phyloP scores from a whole-genome alignment of 2,888 invertebrate species.

The Smittia sp. region DNA sequence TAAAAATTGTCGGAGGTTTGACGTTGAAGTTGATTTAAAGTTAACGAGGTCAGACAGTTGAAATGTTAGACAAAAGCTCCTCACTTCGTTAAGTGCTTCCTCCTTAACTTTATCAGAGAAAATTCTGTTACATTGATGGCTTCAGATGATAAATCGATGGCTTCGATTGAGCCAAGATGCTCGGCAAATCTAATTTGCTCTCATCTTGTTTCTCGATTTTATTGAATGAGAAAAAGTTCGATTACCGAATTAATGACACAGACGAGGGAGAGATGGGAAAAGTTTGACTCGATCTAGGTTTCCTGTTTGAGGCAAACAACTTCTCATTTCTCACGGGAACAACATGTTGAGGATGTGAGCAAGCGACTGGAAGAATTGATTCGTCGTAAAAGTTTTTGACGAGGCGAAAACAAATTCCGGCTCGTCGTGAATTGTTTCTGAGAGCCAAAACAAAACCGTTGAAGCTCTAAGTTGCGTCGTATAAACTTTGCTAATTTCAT shows the following conservation, averaged over 20 bases:
- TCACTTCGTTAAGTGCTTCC: not conserved
- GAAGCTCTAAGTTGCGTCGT: too few species aligned
- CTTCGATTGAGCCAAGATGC: not conserved
- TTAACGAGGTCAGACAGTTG: not conserved
- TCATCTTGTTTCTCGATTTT: not conserved
- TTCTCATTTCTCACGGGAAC: not conserved
- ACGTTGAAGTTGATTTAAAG: too few species aligned
- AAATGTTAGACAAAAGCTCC: not conserved
- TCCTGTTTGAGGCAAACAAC: not conserved
- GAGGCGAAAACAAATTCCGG: too few species aligned
- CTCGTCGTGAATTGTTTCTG: too few species aligned
- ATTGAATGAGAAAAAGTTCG: not conserved
- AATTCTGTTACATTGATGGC: not conserved
- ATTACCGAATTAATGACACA: not conserved
- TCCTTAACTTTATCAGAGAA: not conserved
- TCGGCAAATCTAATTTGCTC: not conserved
- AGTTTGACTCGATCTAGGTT: not conserved
- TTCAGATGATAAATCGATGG: not conserved
- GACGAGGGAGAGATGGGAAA: not conserved
- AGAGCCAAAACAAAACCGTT: too few species aligned
- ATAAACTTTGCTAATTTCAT: too few species aligned
- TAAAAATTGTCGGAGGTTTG: too few species aligned
- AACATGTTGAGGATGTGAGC: not conserved
- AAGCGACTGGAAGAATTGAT: conserved; percentile 7
- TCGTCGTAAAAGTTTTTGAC: not conserved